Evolutionary conservation across 1,140 invertebrate species (phyloP).

Genomic region (Apis cerana): DNA sequence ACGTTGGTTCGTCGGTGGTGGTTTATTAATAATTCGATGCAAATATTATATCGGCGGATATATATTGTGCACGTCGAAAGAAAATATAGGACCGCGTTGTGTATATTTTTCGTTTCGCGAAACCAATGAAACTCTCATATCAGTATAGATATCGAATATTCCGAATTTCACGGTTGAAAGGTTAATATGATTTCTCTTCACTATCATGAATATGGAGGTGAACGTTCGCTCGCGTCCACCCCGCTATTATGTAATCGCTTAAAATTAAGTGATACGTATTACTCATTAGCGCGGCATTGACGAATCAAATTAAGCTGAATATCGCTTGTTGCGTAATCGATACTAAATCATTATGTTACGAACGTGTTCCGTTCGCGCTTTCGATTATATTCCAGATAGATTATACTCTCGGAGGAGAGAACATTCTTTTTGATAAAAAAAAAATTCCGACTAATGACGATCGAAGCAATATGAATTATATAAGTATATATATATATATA

Average conservation of each 20-base stretch:
- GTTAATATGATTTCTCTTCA: background rate
- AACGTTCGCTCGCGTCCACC: background rate
- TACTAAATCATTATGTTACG: background rate
- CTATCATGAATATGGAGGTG: background rate
- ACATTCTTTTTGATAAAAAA: background rate
- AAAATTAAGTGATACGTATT: slow-evolving; percentile 18
- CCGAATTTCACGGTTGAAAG: background rate
- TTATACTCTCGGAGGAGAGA: too few species aligned
- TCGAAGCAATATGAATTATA: too few species aligned
- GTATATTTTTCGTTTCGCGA: background rate
- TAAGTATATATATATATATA: too few species aligned
- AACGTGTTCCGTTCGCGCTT: background rate
- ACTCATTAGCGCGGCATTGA: background rate
- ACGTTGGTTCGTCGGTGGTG: too few species aligned
- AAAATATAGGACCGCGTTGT: background rate
- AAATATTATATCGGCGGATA: background rate
- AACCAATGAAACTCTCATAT: background rate
- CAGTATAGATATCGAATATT: background rate
- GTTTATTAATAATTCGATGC: background rate
- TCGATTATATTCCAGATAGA: background rate
- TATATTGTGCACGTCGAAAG: too few species aligned
- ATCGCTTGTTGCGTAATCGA: background rate
- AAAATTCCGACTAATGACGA: background rate
- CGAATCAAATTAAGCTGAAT: slow-evolving; percentile 7
- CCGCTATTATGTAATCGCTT: background rate